Percentiles rank a stretch among this genome's conserved stretches.
These are phyloP conservation scores for Catagonus wagneri DNA, from an alignment of 2,113 vertebrate genomes.

Conservation along the genomic window DNA sequence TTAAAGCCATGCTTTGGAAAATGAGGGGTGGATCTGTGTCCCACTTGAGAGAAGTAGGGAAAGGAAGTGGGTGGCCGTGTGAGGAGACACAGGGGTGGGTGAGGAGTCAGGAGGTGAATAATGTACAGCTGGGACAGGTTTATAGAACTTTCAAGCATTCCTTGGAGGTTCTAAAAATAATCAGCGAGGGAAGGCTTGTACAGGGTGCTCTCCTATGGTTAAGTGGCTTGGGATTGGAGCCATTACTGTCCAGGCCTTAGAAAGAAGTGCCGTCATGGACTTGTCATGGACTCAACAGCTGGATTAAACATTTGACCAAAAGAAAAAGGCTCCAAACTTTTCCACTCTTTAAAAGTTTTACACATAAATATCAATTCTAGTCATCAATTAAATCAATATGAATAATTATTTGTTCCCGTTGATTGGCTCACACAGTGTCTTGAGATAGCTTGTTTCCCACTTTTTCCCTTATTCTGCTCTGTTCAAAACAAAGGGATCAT, in stretches of 20 bases:
- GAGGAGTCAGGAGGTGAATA: not conserved
- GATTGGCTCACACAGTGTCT: not conserved
- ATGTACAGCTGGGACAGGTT: not conserved
- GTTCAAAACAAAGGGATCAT: not conserved
- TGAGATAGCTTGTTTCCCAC: not conserved
- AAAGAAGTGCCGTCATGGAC: not conserved
- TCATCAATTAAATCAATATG: not conserved
- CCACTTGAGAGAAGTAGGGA: not conserved
- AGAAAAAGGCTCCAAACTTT: not conserved
- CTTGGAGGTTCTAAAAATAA: not conserved
- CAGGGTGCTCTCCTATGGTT: not conserved
- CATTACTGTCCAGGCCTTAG: not conserved
- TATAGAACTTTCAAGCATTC: not conserved
- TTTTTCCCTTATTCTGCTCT: not conserved
- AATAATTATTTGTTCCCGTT: slow-evolving; percentile 20
- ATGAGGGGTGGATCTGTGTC: not conserved
- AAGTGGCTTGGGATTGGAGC: not conserved
- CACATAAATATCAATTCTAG: not conserved
- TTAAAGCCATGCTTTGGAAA: not conserved
- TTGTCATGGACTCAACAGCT: not conserved
- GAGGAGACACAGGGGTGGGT: not conserved
- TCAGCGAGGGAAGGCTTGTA: not conserved
- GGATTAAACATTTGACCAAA: not conserved
- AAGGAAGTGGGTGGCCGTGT: not conserved
- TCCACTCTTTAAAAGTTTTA: not conserved